Evolutionary conservation across 2,113 vertebrate genomes (phyloP), one percentile per base, ranked within the genome.

Genomic region (Anthoscopus minutus): DNA sequence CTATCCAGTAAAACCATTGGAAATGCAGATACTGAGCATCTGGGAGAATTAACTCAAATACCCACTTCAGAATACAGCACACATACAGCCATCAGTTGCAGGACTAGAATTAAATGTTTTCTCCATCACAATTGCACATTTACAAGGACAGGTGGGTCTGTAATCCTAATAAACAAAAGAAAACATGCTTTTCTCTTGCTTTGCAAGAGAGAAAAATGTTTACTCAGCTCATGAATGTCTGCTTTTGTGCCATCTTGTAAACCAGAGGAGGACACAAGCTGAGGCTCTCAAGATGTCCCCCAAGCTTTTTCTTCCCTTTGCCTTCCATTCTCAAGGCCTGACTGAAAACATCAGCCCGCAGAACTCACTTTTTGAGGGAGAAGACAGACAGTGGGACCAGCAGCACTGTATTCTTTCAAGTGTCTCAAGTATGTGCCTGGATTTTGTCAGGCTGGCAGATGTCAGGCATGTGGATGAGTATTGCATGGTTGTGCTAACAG

Each of bases 21-120:
- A 81, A 67, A 62, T 44, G 30, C 76, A 57, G 81, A 88, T 42
- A 51, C 45, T 33, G 57, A 87, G n/a, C 77, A 81, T 64, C 82
- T 89, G 83, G 40, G 84, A 81, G 80, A 95, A 96, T 86, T 76
- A 85, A 81, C 66, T 88, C 93, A 90, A 88, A 94, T 94, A 80
- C 77, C 72, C 92, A 85, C 69, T 72, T 53, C 73, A 84, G 94
- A 78, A 80, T 48, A 90, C 42, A 47, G 28, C 45, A n/a, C 13
- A 42, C n/a, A 72, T 35, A 15, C 8, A 42, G 76, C 33, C 89
- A 90, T 67, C 70, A 60, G 47, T 51, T 58, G 71, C 16, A 91
- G 73, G 38, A 35, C 77, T 78, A 71, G 83, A 86, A 81, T 67
- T 10, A 47, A 84, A 84, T 4, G 0, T 65, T 92, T 93, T 67